These are phyloP conservation scores for Paradoxurus hermaphroditus DNA, from an alignment of 2,113 vertebrate species.

Conservation along the genomic window DNA sequence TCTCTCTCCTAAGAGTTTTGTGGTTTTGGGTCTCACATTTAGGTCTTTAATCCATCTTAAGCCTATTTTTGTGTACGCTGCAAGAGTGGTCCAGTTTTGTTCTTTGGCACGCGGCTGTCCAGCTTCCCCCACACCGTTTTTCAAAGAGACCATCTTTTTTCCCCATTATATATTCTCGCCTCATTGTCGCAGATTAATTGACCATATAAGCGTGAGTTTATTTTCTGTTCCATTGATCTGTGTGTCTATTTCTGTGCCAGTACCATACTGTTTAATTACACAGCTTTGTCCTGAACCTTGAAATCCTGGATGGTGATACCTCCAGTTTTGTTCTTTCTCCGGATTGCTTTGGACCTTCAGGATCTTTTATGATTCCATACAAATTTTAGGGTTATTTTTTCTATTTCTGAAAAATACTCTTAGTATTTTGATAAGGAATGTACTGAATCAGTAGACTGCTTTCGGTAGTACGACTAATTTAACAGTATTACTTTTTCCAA, in stretches of 20 bases:
- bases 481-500: neutral
- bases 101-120: too few species aligned
- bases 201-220: neutral
- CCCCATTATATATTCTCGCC: neutral
- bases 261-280: neutral
- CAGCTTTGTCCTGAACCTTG: neutral
- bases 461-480: neutral
- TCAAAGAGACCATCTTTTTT: neutral
- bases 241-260: neutral
- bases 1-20: neutral
- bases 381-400: neutral
- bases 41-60: neutral
- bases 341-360: neutral
- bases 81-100: neutral
- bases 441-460: neutral
- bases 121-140: neutral
- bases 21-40: neutral
- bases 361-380: neutral
- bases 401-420: neutral
- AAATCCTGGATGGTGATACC: neutral
- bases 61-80: neutral
- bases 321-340: neutral
- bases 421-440: neutral
- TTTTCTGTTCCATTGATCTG: neutral
- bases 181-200: neutral